Conservation (phyloP, 2,888 invertebrate species). For the Cyclophora albipunctata region DNA sequence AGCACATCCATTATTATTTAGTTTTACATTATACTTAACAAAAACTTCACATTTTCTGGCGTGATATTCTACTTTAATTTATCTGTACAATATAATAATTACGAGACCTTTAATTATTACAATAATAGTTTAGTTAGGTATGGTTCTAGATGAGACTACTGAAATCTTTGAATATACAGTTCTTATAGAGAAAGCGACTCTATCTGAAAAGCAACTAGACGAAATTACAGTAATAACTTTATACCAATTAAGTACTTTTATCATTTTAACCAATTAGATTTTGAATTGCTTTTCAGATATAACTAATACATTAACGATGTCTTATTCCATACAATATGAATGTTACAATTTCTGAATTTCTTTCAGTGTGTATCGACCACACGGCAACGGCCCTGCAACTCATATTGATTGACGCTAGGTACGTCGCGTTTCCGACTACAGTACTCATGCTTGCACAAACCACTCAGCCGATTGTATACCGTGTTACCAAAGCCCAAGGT, state of each 20-base stretch:
- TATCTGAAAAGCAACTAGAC: conserved; percentile 41
- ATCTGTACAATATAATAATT: conserved; percentile 73
- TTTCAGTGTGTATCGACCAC: neutral
- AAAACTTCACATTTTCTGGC: conserved; percentile 67
- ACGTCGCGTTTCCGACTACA: no score
- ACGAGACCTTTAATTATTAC: conserved; percentile 71
- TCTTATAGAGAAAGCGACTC: conserved; percentile 21
- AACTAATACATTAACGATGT: conserved; percentile 9
- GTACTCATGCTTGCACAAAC: no score
- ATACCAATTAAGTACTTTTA: conserved; percentile 36
- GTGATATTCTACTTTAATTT: conserved; percentile 72
- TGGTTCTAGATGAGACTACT: conserved; percentile 56
- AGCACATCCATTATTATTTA: conserved; percentile 72
- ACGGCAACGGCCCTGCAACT: no score
- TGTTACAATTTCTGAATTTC: conserved; percentile 1
- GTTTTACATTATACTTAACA: conserved; percentile 71
- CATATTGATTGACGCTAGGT: no score
- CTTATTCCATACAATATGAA: neutral
- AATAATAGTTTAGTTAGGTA: conserved; percentile 60
- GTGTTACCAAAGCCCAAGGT: no score
- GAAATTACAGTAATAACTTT: conserved; percentile 10
- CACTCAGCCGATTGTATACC: no score
- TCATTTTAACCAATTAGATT: conserved; percentile 4
- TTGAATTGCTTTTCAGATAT: conserved; percentile 38
- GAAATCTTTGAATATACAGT: conserved; percentile 48